phyloP scores from a whole-genome alignment of 2,888 invertebrate genomes.

The Conomelus anceps region DNA sequence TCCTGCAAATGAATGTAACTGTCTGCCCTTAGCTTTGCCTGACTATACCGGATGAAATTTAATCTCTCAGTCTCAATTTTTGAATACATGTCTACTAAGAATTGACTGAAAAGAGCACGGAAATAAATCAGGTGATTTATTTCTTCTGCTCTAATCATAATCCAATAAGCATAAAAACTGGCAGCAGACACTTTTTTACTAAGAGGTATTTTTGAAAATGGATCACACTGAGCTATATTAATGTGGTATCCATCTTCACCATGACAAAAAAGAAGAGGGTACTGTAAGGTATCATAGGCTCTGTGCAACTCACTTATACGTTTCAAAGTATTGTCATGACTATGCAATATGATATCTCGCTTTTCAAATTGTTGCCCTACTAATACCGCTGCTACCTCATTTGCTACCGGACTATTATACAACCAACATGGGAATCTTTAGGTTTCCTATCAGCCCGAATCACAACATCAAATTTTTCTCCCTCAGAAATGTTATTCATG shows the following conservation, averaged over 20 bases:
- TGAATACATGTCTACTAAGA: neutral
- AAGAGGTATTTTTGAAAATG: neutral
- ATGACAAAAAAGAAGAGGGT: neutral
- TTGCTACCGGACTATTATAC: conserved; percentile 14
- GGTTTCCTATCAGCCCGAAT: conserved; percentile 23
- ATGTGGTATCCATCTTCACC: neutral
- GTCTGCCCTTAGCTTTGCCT: neutral
- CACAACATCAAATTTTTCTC: conserved; percentile 15
- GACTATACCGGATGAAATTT: neutral
- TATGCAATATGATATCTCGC: neutral
- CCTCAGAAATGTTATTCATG: neutral
- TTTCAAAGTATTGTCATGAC: neutral
- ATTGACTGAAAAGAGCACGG: neutral
- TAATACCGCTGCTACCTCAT: conserved; percentile 8
- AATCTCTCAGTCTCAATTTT: neutral
- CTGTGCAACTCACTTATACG: neutral
- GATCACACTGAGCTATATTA: neutral
- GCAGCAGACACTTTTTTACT: neutral
- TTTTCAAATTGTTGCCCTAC: neutral
- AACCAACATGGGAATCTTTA: conserved; percentile 1
- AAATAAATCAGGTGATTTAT: neutral
- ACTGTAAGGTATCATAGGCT: neutral
- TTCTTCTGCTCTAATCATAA: neutral
- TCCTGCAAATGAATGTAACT: neutral
- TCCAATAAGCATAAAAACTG: neutral